Evolutionary conservation across 2,113 vertebrate species (phyloP).

Genomic region (Nicator chloris): DNA sequence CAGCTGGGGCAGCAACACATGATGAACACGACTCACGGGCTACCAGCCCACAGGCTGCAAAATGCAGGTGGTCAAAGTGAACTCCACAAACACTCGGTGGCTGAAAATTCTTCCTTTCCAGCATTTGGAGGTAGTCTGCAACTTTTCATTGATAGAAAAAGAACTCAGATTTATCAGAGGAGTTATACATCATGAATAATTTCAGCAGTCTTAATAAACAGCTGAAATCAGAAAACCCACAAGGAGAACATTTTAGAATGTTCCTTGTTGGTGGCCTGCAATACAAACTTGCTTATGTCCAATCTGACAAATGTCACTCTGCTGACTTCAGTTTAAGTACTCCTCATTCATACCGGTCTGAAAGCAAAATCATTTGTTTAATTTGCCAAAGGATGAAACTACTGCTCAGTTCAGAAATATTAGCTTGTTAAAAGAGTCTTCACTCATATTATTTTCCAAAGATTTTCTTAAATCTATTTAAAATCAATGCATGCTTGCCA

Average conservation of each 20-base stretch:
- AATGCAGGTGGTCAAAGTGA: not conserved
- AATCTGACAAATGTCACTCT: not conserved
- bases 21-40: not conserved
- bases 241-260: not conserved
- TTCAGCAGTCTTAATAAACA: constrained; percentile 4
- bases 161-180: not conserved
- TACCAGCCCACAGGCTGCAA: not conserved
- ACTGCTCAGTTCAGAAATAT: not conserved
- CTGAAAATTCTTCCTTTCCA: not conserved
- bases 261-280: not conserved
- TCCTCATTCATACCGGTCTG: not conserved
- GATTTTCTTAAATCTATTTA: not conserved
- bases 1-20: not conserved
- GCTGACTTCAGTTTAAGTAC: not conserved
- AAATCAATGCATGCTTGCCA: not conserved
- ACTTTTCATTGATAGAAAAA: not conserved
- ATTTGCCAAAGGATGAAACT: constrained; percentile 15
- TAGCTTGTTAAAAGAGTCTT: not conserved
- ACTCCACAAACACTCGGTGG: not conserved
- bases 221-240: not conserved
- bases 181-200: constrained; percentile 9
- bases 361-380: constrained; percentile 14
- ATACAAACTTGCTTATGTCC: not conserved
- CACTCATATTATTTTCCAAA: not conserved
- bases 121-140: not conserved